Evolutionary conservation across 1,140 invertebrate species (phyloP).

Genomic region (Aphaenogaster rudis): DNA sequence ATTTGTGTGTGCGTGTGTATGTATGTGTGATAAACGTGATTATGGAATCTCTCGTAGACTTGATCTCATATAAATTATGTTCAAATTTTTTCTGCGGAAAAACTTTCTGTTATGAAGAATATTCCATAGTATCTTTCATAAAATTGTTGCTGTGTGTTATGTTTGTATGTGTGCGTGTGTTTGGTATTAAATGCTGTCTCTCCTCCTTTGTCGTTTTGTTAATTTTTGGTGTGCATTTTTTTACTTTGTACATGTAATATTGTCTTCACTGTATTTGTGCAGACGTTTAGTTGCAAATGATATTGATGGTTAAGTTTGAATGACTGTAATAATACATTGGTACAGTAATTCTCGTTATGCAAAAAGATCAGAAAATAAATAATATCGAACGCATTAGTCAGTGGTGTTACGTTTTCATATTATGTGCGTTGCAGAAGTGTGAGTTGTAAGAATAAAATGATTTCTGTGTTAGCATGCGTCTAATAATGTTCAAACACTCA

Average conservation of each 20-base stretch:
- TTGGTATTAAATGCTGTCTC: neutral
- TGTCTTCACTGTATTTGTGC: neutral
- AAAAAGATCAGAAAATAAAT: neutral
- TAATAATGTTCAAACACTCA: neutral
- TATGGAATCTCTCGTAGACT: neutral
- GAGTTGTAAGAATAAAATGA: neutral
- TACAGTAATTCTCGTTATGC: constrained; percentile 16
- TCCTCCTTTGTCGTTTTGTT: neutral
- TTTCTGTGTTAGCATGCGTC: neutral
- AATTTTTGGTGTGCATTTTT: neutral
- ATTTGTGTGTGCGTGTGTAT: neutral
- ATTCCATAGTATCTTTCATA: neutral
- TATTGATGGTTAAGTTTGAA: neutral
- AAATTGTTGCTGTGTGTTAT: neutral
- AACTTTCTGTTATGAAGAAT: neutral
- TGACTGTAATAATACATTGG: constrained; percentile 46
- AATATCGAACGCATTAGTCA: neutral
- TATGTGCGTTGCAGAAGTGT: neutral
- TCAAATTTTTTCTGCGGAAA: neutral
- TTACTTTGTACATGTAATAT: neutral
- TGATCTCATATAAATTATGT: neutral
- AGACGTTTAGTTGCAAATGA: neutral
- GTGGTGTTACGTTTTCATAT: neutral
- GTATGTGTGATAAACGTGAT: neutral
- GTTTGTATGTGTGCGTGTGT: neutral